phyloP scores from a whole-genome alignment of 2,113 vertebrate genomes.

The Leiothrix lutea region DNA sequence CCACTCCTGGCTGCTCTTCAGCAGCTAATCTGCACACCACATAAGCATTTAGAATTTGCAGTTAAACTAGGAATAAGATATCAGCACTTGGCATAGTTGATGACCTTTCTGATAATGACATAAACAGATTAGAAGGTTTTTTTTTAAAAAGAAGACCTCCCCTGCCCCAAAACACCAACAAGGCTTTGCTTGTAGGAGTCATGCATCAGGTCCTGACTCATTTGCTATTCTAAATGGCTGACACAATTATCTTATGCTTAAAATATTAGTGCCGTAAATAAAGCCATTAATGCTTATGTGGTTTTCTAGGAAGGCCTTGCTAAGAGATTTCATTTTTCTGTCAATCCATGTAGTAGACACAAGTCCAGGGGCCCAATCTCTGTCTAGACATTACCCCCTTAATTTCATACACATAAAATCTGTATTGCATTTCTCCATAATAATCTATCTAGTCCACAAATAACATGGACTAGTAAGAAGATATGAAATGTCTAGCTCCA shows the following conservation, averaged over 20 bases:
- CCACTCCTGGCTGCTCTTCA: constrained; percentile 61
- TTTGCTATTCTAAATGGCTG: constrained; percentile 13
- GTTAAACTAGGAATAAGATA: constrained; percentile 52
- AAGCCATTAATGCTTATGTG: constrained; percentile 1
- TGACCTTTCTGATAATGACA: constrained; percentile 12
- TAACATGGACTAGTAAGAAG: not conserved
- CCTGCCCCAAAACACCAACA: not conserved
- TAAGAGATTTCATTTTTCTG: constrained; percentile 9
- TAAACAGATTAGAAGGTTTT: not conserved
- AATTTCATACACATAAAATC: not conserved
- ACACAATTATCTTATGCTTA: constrained; percentile 14
- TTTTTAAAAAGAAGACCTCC: not conserved
- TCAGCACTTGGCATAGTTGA: constrained; percentile 13
- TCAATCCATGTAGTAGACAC: not conserved
- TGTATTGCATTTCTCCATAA: not conserved
- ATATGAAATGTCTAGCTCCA: not conserved
- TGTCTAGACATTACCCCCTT: not conserved
- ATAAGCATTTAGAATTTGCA: constrained; percentile 57
- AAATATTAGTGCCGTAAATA: constrained; percentile 11
- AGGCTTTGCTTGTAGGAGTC: not conserved
- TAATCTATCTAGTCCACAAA: not conserved
- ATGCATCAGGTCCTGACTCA: not conserved
- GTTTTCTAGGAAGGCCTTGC: constrained; percentile 30
- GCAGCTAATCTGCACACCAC: constrained; percentile 59
- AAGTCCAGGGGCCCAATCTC: not conserved